Evolutionary conservation across 2,888 invertebrate genomes (phyloP), one percentile per base, ranked within the genome.

Genomic region (Eristalis tenax): DNA sequence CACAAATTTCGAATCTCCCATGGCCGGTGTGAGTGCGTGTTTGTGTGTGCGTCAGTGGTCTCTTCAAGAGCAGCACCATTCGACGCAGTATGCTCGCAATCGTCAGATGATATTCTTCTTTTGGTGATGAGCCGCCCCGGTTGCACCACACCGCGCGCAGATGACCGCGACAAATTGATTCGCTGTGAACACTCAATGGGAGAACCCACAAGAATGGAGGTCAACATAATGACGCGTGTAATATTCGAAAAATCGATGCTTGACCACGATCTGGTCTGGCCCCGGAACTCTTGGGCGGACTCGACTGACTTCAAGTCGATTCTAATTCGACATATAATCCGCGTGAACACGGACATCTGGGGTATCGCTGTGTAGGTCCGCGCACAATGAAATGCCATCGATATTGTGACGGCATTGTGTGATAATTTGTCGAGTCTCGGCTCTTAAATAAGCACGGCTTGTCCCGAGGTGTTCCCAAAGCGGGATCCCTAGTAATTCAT

Each of bases 151-250:
- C 65, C 59, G n/a, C 40, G 28, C 69, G 64, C 81, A 87, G 83
- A 87, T 87, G 87, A 87, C 87, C 87, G 68, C 75, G 71, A 78
- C 86, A 78, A 86, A 86, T 83, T 78, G 78, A 50, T 86, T 86
- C 28, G 82, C 56, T 50, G 70, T 64, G 64, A 70, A 43, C 57
- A 79, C 71, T 73, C 79, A 71, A 71, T 65, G 65, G 35, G 35
- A 78, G 83, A 86, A 76, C 83, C 71, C 79, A 82, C 83, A 73
- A 76, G 83, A 79, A 83, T 87, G 76, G 76, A 83, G 73, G 83
- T 87, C 87, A 83, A 28, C 28, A 87, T 87, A 87, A 87, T 87
- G 83, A 87, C 79, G 83, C 87, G 87, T 87, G 87, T 87, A 87
- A 87, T 87, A 87, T 87, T 87, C 87, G 87, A 87, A 80, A 87